phyloP scores from a whole-genome alignment of 2,113 vertebrate species.

The Romanogobio albipinnatus region DNA sequence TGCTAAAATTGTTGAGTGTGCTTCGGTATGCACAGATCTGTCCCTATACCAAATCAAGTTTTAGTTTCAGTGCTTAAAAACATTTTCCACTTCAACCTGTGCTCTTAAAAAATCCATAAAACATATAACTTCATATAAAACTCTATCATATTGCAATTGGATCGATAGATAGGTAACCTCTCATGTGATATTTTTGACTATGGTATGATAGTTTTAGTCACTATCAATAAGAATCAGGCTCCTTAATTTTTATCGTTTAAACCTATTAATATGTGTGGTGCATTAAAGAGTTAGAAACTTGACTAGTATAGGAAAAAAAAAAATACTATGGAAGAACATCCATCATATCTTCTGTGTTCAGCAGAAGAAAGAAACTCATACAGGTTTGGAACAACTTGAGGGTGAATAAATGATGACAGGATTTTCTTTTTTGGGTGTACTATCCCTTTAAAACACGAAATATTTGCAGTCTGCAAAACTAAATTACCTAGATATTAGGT shows the following conservation, averaged over 20 bases:
- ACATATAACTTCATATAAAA: not conserved
- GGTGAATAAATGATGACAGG: too few species aligned
- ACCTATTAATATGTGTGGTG: not conserved
- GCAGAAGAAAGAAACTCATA: too few species aligned
- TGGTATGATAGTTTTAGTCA: not conserved
- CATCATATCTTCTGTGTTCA: too few species aligned
- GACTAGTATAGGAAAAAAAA: too few species aligned
- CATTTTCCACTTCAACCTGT: not conserved
- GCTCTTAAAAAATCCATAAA: not conserved
- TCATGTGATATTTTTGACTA: not conserved
- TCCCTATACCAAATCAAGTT: not conserved
- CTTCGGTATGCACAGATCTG: slow-evolving; percentile 15
- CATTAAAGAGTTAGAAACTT: not conserved
- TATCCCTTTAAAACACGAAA: not conserved
- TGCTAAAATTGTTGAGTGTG: slow-evolving; percentile 59
- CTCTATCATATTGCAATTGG: not conserved
- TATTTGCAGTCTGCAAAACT: not conserved
- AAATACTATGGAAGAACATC: too few species aligned
- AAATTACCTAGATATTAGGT: slow-evolving; percentile 28
- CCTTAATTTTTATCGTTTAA: not conserved
- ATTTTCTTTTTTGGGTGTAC: too few species aligned
- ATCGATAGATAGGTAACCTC: not conserved
- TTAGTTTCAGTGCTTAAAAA: not conserved
- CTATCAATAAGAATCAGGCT: not conserved
- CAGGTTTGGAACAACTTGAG: too few species aligned